These are phyloP conservation scores for Lethenteron reissneri DNA, from an alignment of 2,113 vertebrate species.

Conservation along the genomic window DNA sequence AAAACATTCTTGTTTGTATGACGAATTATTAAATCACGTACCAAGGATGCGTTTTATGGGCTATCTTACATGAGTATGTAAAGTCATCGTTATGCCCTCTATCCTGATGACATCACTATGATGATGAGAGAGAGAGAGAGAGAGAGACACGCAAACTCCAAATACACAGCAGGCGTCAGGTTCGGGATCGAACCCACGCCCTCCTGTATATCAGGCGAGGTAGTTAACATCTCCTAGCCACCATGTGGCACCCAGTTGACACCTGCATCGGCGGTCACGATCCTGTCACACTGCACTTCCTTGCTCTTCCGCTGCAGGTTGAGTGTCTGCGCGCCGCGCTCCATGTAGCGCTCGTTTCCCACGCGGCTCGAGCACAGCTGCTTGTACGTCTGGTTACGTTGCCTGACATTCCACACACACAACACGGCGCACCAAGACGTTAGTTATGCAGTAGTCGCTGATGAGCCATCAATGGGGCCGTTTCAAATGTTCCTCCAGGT, in stretches of 20 bases:
- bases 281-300: constrained; percentile 35
- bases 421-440: too few relatives aligned
- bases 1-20: too few relatives aligned
- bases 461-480: too few relatives aligned
- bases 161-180: background rate
- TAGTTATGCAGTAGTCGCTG: too few relatives aligned
- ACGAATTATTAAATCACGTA: too few relatives aligned
- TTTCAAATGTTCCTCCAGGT: too few relatives aligned
- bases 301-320: constrained; percentile 38
- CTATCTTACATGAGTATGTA: too few relatives aligned
- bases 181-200: background rate
- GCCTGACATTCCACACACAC: constrained; percentile 17
- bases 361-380: constrained; percentile 29
- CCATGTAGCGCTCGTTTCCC: constrained; percentile 34
- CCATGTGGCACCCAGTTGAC: constrained; percentile 3
- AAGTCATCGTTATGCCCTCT: too few relatives aligned
- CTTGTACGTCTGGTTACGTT: constrained; percentile 27
- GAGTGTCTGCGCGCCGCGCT: constrained; percentile 47
- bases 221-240: background rate
- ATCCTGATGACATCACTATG: too few relatives aligned
- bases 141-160: background rate
- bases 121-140: background rate
- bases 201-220: background rate
- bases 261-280: constrained; percentile 40
- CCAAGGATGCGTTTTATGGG: too few relatives aligned